phyloP scores from a whole-genome alignment of 2,113 vertebrate genomes.

The Oryzias melastigma region DNA sequence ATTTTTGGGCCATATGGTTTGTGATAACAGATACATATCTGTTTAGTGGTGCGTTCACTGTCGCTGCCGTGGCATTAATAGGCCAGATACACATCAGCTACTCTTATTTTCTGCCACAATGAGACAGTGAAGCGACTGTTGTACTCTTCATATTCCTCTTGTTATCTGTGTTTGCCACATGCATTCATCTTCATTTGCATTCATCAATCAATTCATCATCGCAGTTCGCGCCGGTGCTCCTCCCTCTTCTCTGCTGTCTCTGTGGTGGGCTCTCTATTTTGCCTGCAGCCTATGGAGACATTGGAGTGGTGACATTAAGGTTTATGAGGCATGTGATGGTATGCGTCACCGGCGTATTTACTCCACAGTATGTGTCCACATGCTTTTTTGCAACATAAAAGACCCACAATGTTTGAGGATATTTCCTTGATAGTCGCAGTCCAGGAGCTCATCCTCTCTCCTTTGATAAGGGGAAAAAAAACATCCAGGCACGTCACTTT shows the following conservation, averaged over 20 bases:
- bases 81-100: slow-evolving; percentile 60
- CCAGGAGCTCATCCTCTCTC: slow-evolving; percentile 18
- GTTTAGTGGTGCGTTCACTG: slow-evolving; percentile 50
- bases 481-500: slow-evolving; percentile 24
- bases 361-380: slow-evolving; percentile 31
- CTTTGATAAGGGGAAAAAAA: slow-evolving; percentile 12
- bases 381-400: slow-evolving; percentile 21
- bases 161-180: slow-evolving; percentile 66
- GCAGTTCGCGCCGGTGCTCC: slow-evolving; percentile 11
- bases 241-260: slow-evolving; percentile 26
- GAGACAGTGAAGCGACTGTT: slow-evolving; percentile 45
- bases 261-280: slow-evolving; percentile 17
- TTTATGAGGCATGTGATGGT: slow-evolving; percentile 73
- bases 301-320: slow-evolving; percentile 52
- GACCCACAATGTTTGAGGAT: slow-evolving; percentile 7
- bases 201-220: slow-evolving; percentile 74
- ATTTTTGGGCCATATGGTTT: slow-evolving; percentile 32
- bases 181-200: slow-evolving; percentile 71
- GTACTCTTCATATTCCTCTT: slow-evolving; percentile 54
- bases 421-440: slow-evolving; percentile 26
- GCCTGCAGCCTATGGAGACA: slow-evolving; percentile 43
- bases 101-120: slow-evolving; percentile 43
- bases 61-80: slow-evolving; percentile 53
- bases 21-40: slow-evolving; percentile 51
- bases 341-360: slow-evolving; percentile 56